Evolutionary conservation across 92 coral and sea anemone species (phyloP).

Genomic region (Porites divaricata): DNA sequence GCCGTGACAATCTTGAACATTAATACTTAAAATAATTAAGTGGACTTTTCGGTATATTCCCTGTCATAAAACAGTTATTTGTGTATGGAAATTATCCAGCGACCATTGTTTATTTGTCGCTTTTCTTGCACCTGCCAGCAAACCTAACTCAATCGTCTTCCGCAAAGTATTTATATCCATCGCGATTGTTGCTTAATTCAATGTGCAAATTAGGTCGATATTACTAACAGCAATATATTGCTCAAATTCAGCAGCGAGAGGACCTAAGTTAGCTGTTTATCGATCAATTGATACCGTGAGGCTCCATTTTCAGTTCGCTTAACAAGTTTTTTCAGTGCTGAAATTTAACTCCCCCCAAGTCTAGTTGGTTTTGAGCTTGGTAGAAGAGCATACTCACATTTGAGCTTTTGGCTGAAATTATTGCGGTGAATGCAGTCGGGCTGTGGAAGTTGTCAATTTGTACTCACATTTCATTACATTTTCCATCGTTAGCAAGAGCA

Average conservation of each 20-base stretch:
- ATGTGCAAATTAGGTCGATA: slow-evolving; percentile 31
- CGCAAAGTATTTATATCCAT: neutral
- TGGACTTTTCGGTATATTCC: no score
- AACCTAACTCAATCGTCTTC: neutral
- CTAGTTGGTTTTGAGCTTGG: no score
- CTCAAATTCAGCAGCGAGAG: neutral
- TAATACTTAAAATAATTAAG: no score
- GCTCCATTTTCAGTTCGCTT: no score
- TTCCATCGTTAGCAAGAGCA: no score
- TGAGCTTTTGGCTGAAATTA: neutral
- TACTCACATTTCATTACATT: no score
- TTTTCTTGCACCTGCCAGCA: neutral
- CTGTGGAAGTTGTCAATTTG: neutral
- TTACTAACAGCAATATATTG: neutral
- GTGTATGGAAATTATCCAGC: neutral
- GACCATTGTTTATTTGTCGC: neutral
- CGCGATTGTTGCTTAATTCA: neutral
- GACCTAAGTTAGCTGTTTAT: slow-evolving; percentile 1
- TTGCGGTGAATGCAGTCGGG: neutral
- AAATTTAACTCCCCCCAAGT: no score
- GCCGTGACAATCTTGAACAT: no score
- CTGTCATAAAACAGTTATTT: no score
- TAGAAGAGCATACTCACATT: neutral
- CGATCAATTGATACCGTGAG: neutral
- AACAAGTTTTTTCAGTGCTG: no score